Evolutionary conservation across 2,888 invertebrate genomes (phyloP), one percentile per base, ranked within the genome.

Genomic region (Ischnura elegans): DNA sequence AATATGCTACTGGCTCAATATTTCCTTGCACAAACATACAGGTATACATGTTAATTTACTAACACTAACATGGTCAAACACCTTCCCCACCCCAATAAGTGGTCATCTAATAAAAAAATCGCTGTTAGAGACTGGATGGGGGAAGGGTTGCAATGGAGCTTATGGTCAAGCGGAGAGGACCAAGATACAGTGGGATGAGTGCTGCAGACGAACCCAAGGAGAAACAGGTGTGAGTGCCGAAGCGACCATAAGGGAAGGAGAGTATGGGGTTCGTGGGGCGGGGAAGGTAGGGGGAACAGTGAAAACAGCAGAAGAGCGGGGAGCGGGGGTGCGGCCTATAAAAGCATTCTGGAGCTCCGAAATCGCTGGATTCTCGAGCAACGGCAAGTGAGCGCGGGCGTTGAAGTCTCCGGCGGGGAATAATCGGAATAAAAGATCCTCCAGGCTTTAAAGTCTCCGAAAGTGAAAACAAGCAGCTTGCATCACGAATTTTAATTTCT

Each of bases 321-420:
- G 43, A 66, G 61, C 25, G 25, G 61, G 25, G 55, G 51, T 29
- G 51, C 29, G 46, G 47, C 46, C 43, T 90, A 90, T 90, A 90
- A 61, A 90, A 90, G 90, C 61, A 45, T 90, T 43, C 61, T 43
- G 61, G 90, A 10, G 61, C 66, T 61, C 61, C 90, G n/a, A 45
- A 90, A 90, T 61, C 61, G 42, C 43, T 16, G 90, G 90, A 90
- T 90, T 90, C 90, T 90, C 90, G 43, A 90, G 25, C 36, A 36
- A 90, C 25, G 66, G 36, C 36, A 36, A 90, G 90, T 90, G 90
- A 42, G 90, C 55, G 87, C 61, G 61, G 90, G 61, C 90, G 61
- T 90, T 90, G 36, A 61, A 90, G 90, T 90, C 90, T 61, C 90
- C 61, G 87, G 29, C 29, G 87, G 87, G 36, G n/a, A 61, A 21